Conservation (phyloP, 2,888 invertebrate species). For the Lycophotia porphyrea region DNA sequence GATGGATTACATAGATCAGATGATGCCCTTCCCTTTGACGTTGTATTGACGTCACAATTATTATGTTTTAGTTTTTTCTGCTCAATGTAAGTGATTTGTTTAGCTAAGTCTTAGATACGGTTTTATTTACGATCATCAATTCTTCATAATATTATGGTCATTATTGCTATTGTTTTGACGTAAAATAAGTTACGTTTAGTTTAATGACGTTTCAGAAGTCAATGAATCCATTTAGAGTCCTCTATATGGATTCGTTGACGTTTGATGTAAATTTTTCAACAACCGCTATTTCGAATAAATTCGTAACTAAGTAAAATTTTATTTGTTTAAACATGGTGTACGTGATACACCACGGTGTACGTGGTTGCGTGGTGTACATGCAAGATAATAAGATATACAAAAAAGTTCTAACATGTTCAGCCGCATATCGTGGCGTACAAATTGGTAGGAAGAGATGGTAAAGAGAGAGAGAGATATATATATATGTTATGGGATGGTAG, state of each 20-base stretch:
- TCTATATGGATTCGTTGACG: no score
- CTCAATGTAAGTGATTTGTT: slow-evolving; percentile 12
- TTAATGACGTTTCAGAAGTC: not conserved
- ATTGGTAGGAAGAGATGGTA: no score
- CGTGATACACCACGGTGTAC: no score
- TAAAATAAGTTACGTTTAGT: not conserved
- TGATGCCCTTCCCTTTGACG: not conserved
- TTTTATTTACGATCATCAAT: slow-evolving; percentile 5
- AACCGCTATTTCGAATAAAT: no score
- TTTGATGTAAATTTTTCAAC: not conserved
- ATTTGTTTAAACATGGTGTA: no score
- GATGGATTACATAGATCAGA: not conserved
- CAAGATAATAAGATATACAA: no score
- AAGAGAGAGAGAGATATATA: no score
- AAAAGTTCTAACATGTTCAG: no score
- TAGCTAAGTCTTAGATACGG: not conserved
- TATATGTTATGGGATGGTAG: no score
- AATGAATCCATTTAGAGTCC: not conserved
- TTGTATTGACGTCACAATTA: slow-evolving; percentile 20
- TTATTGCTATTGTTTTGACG: not conserved
- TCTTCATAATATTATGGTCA: slow-evolving; percentile 16
- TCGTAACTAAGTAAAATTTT: no score
- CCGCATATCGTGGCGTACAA: no score
- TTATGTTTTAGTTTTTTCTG: not conserved
- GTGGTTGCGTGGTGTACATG: no score